These are phyloP conservation scores for Eristalinus sepulchralis DNA, from an alignment of 2,888 invertebrate genomes.

Conservation along the genomic window DNA sequence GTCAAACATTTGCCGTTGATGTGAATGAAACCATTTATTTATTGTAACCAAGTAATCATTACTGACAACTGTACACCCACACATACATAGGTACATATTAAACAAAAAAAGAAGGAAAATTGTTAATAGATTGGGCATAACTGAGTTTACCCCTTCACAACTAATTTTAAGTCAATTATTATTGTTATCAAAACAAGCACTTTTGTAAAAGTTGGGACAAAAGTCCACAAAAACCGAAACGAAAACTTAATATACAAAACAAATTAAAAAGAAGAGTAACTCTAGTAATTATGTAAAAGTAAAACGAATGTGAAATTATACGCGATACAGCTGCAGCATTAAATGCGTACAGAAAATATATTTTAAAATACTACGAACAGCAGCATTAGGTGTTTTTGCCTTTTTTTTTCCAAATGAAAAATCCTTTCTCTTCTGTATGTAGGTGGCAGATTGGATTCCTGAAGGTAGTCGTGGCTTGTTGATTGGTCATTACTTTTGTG, in stretches of 20 bases:
- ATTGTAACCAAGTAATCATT: constrained; percentile 63
- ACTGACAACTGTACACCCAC: constrained; percentile 15
- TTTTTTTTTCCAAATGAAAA: too few species aligned
- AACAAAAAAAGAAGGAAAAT: background rate
- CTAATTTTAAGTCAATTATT: constrained; percentile 64
- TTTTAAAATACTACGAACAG: background rate
- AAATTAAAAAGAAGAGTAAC: constrained; percentile 15
- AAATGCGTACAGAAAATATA: background rate
- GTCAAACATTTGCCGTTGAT: constrained; percentile 51
- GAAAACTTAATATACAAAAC: constrained; percentile 18
- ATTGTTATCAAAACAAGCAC: constrained; percentile 45
- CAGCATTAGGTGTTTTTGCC: background rate
- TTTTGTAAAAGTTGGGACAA: constrained; percentile 32
- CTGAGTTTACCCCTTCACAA: constrained; percentile 32
- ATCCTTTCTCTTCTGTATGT: too few species aligned
- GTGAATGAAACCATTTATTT: constrained; percentile 56
- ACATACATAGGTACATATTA: constrained; percentile 33
- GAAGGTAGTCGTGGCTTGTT: too few species aligned
- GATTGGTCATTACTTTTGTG: too few species aligned
- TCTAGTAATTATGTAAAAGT: background rate
- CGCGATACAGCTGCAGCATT: constrained; percentile 26
- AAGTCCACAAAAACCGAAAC: constrained; percentile 4
- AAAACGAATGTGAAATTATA: constrained; percentile 37
- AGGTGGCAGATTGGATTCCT: too few species aligned
- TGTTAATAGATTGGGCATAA: constrained; percentile 30